A percentile compares a stretch with the other conserved stretches of the same genome.
These are phyloP conservation scores for Henricia sp. DNA, from an alignment of 53 echinoderm and acorn worm species.

Conservation along the genomic window DNA sequence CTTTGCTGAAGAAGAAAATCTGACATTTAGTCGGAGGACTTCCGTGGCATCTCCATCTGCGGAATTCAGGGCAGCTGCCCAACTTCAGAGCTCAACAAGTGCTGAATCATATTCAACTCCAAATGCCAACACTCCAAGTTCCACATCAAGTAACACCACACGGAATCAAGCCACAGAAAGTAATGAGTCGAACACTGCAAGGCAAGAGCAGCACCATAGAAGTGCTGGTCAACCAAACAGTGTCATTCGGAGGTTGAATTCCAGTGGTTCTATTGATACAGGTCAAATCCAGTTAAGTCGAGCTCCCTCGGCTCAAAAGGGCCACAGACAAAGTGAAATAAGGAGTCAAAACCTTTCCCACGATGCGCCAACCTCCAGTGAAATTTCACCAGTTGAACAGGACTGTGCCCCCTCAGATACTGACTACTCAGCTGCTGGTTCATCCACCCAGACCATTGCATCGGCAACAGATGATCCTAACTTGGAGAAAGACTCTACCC, in stretches of 20 bases:
- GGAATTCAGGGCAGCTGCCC: conserved; percentile 41
- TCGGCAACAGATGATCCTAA: not conserved
- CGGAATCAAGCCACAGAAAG: not conserved
- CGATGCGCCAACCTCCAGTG: too few species aligned
- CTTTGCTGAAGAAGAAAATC: not conserved
- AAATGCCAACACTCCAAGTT: not conserved
- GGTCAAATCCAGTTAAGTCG: conserved; percentile 6
- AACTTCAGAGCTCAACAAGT: not conserved
- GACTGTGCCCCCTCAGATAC: not conserved
- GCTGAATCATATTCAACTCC: not conserved
- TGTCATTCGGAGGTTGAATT: conserved; percentile 27
- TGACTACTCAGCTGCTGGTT: not conserved
- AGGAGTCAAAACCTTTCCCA: not conserved
- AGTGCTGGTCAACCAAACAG: conserved; percentile 36
- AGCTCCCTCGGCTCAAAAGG: not conserved
- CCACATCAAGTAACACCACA: not conserved
- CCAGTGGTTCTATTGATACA: not conserved
- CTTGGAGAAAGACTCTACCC: conserved; percentile 7
- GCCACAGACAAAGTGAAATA: not conserved
- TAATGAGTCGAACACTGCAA: not conserved
- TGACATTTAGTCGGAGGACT: not conserved
- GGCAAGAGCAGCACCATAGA: not conserved
- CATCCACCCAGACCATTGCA: not conserved
- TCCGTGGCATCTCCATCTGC: conserved; percentile 21
- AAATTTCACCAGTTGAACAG: not conserved